These are phyloP conservation scores for Drosophila virilis DNA, from an alignment of 1,140 invertebrate species.

Conservation along the genomic window DNA sequence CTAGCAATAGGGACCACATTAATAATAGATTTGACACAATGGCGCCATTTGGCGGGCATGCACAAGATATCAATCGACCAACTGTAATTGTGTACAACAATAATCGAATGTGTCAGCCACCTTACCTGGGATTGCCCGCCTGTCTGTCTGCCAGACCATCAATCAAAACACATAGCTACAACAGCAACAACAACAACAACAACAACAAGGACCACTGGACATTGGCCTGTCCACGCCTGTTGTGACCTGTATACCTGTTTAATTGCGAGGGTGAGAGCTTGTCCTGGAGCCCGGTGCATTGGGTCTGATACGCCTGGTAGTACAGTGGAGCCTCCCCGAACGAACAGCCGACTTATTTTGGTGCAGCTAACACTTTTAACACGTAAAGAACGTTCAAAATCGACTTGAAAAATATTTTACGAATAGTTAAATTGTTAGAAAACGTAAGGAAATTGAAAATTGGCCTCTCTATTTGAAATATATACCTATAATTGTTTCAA, in stretches of 20 bases:
- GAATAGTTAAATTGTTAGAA: too few relatives aligned
- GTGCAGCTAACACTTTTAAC: too few relatives aligned
- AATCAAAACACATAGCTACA: conserved; percentile 31
- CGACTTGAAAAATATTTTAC: neutral
- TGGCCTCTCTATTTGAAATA: too few relatives aligned
- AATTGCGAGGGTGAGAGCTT: conserved; percentile 32
- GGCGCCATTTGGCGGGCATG: conserved; percentile 56
- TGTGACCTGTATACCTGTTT: conserved; percentile 18
- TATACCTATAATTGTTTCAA: too few relatives aligned
- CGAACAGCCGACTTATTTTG: too few relatives aligned
- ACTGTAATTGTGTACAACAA: conserved; percentile 29
- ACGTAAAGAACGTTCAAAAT: neutral
- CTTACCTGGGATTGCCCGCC: neutral
- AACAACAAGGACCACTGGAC: neutral
- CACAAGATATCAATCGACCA: conserved; percentile 38
- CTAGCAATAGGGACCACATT: conserved; percentile 51
- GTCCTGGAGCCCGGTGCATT: neutral
- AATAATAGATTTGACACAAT: conserved; percentile 50
- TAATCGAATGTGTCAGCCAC: conserved; percentile 32
- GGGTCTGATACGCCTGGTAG: neutral
- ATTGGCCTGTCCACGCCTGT: conserved; percentile 16
- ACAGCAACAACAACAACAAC: conserved; percentile 8
- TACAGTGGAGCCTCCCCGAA: neutral
- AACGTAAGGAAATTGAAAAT: too few relatives aligned
- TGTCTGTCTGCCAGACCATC: conserved; percentile 20